Evolutionary conservation across 2,113 vertebrate species (phyloP).

Genomic region (Aptenodytes forsteri): DNA sequence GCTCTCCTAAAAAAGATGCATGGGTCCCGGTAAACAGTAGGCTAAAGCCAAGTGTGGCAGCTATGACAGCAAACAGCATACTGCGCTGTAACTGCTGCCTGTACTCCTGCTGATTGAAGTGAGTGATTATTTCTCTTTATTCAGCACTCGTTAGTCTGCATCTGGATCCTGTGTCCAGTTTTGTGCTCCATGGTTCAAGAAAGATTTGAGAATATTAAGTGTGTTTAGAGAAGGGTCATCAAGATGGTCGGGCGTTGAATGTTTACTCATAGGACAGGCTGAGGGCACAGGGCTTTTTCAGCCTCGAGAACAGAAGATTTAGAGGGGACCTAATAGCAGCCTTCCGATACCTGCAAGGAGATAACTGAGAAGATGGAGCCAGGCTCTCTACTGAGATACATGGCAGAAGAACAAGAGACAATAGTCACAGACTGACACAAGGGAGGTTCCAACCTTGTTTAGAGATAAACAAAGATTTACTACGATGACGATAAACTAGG

Average conservation of each 20-base stretch:
- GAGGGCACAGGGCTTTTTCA: neutral
- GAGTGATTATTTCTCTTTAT: neutral
- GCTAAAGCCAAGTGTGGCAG: neutral
- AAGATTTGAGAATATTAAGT: neutral
- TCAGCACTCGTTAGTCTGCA: neutral
- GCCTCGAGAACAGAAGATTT: neutral
- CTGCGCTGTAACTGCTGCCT: neutral
- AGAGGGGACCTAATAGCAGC: too few species aligned
- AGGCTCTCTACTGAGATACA: neutral
- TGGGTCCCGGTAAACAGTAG: neutral
- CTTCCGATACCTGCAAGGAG: neutral
- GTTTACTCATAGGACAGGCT: neutral
- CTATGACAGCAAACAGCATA: neutral
- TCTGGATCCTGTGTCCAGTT: neutral
- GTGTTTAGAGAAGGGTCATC: neutral
- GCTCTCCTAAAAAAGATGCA: neutral
- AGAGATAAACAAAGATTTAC: neutral
- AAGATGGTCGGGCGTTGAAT: neutral
- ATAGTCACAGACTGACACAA: neutral
- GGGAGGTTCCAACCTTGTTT: neutral
- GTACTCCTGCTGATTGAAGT: neutral
- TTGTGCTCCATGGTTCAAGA: neutral
- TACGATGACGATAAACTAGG: neutral
- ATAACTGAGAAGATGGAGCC: neutral
- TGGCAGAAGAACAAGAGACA: neutral